Evolutionary conservation across 2,113 vertebrate species (phyloP).

Genomic region (Nothobranchius furzeri): DNA sequence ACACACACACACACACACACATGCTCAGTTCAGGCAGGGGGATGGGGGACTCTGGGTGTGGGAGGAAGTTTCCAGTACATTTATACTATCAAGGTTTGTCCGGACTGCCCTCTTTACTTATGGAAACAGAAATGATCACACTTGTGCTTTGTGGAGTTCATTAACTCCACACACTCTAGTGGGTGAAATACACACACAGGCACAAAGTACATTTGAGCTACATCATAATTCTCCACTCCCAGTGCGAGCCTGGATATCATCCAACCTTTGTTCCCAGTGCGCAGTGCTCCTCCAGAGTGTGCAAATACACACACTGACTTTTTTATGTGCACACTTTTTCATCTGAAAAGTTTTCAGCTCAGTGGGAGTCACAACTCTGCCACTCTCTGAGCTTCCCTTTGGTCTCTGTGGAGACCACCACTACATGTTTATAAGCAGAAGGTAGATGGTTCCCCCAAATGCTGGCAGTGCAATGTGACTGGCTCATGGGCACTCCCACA

Average conservation of each 20-base stretch:
- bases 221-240: constrained; percentile 58
- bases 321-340: constrained; percentile 32
- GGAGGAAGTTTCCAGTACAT: constrained; percentile 47
- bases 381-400: constrained; percentile 43
- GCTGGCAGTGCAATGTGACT: constrained; percentile 33
- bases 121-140: background rate
- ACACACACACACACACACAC: constrained; percentile 5
- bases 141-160: constrained; percentile 6
- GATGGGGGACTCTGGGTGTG: constrained; percentile 34
- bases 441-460: constrained; percentile 54
- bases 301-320: constrained; percentile 1
- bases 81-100: constrained; percentile 29
- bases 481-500: constrained; percentile 20
- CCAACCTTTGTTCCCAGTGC: constrained; percentile 41
- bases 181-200: constrained; percentile 15
- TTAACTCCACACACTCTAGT: constrained; percentile 23
- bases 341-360: constrained; percentile 40
- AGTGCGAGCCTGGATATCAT: constrained; percentile 44
- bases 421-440: constrained; percentile 61
- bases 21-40: constrained; percentile 17
- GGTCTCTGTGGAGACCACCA: constrained; percentile 66
- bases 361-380: constrained; percentile 38
- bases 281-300: constrained; percentile 3
- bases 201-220: constrained; percentile 24
- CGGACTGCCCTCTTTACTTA: constrained; percentile 7